Evolutionary conservation across 2,888 invertebrate species (phyloP), one percentile per base, ranked within the genome.

Genomic region (Punctoribates punctum): DNA sequence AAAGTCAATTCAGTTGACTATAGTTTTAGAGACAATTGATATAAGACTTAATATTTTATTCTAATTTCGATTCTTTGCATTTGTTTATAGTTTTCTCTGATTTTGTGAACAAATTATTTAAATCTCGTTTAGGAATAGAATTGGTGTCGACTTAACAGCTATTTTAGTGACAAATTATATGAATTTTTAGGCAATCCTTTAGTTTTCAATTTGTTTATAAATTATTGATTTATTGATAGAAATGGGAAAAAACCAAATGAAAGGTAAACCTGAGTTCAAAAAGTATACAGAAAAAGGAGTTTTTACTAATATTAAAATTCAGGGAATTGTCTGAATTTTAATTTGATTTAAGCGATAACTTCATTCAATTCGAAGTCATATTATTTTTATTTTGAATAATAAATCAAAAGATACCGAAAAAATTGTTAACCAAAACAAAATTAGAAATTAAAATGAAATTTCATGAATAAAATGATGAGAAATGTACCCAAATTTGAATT

Each of bases 401-500:
- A 57, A 57, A 57, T 57, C 57, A 57, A 57, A 57, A 57, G 25
- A 25, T 57, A 8, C 0, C 9, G 23, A 57, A 57, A 54, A 23
- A 23, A 23, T 57, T 57, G 51, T 51, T 57, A 57, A 57, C 23
- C 23, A 23, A 13, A 5, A 57, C 34, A 57, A 57, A 57, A 42
- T 42, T 42, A 2, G 25, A 57, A 57, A 54, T 5, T 23, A 20
- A 57, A 57, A 42, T 42, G 42, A 42, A 42, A 42, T 42, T 57
- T 57, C 57, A 57, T 57, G 57, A 57, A 57, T 57, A 57, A 57
- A 57, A 25, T 57, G 62, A 62, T 60, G 60, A 29, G 27, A 60
- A 60, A 23, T 60, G 60, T 27, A 29, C 60, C 27, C 60, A 9
- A 2, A 27, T 2, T 27, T 60, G 13, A 27, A 27, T 60, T 62